A percentile compares a stretch with the other conserved stretches of the same genome.
These are phyloP conservation scores for Eulemur coronatus DNA, from an alignment of 2,797 vertebrate genomes.

Conservation along the genomic window DNA sequence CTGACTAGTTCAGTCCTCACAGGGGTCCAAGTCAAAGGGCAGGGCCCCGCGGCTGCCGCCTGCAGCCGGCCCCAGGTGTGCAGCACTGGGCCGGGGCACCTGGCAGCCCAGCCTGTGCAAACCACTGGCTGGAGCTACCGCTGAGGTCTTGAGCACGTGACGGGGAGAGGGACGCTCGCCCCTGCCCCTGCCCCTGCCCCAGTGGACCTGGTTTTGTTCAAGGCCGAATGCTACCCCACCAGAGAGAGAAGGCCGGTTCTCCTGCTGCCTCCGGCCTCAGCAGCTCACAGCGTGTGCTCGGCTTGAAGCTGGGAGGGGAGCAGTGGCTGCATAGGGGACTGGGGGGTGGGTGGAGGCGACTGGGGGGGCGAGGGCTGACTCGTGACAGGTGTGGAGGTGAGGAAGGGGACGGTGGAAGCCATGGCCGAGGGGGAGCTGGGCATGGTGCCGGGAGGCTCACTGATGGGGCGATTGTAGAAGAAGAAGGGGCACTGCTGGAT, in stretches of 20 bases:
- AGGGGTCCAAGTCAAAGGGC: neutral
- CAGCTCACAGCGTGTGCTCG: conserved; percentile 92
- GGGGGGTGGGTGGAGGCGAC: conserved; percentile 91
- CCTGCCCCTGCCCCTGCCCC: neutral
- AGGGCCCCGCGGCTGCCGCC: neutral
- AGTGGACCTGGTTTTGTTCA: conserved; percentile 30
- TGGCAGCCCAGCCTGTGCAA: neutral
- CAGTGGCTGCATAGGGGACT: conserved; percentile 90
- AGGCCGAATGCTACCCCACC: neutral
- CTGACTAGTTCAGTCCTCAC: neutral
- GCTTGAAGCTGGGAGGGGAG: conserved; percentile 89
- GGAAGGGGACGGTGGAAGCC: conserved; percentile 86
- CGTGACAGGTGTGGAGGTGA: conserved; percentile 57
- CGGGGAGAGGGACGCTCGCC: neutral
- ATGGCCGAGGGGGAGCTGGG: conserved; percentile 89
- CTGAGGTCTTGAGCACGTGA: neutral
- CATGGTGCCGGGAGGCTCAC: conserved; percentile 88
- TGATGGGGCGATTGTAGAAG: conserved; percentile 91
- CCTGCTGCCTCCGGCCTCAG: neutral
- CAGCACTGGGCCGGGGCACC: neutral
- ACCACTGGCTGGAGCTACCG: neutral
- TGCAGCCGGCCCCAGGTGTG: neutral
- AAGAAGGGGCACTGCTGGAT: conserved; percentile 96
- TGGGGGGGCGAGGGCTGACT: conserved; percentile 90
- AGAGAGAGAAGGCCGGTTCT: neutral